Evolutionary conservation across 2,113 vertebrate species (phyloP).

Genomic region (Zapus hudsonius): DNA sequence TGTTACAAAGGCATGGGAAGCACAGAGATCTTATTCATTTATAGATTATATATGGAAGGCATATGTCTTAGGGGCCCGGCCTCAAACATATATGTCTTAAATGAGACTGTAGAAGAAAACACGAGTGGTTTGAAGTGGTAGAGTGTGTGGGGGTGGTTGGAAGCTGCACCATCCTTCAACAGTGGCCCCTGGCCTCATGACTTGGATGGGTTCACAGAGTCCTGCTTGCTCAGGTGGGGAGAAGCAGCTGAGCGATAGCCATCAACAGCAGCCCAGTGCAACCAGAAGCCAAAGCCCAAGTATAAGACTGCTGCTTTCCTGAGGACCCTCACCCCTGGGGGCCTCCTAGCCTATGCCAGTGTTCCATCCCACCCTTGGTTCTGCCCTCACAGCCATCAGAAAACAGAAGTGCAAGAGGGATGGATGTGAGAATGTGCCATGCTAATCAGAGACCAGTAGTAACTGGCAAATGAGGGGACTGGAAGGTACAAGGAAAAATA

Average conservation of each 20-base stretch:
- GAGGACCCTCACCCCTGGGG: neutral
- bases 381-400: neutral
- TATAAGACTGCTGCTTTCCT: neutral
- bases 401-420: neutral
- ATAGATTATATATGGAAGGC: neutral
- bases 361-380: neutral
- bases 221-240: neutral
- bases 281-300: neutral
- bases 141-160: neutral
- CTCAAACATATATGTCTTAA: neutral
- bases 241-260: accelerated
- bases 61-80: neutral
- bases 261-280: neutral
- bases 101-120: neutral
- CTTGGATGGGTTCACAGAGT: neutral
- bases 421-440: neutral
- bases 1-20: too few relatives aligned
- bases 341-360: neutral
- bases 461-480: neutral
- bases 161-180: neutral
- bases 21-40: neutral
- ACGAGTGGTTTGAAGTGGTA: neutral
- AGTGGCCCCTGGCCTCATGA: neutral
- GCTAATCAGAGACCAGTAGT: neutral
- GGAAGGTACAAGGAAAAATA: neutral